phyloP scores from a whole-genome alignment of 1,140 invertebrate species.

The Propsilocerus akamusi region DNA sequence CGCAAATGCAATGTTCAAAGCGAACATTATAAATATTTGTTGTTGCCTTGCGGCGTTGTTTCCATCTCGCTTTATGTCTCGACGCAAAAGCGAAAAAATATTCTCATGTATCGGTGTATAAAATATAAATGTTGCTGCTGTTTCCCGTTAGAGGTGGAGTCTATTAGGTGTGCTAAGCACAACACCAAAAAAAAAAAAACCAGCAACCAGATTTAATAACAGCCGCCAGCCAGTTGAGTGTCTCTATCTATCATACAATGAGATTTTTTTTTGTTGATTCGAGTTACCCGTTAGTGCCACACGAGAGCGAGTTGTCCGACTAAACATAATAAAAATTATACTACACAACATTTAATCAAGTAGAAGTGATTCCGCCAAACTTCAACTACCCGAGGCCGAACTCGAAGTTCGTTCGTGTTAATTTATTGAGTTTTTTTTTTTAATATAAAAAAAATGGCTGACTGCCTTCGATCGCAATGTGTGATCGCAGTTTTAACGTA shows the following conservation, averaged over 20 bases:
- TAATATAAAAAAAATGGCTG: background rate
- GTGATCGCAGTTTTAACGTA: no score
- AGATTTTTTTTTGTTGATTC: background rate
- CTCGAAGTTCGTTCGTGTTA: background rate
- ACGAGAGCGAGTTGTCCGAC: background rate
- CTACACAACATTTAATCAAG: slow-evolving; percentile 3
- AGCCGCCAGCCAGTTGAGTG: background rate
- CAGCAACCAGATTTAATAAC: slow-evolving; percentile 2
- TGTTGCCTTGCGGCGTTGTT: background rate
- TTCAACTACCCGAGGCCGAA: background rate
- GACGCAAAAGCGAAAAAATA: background rate
- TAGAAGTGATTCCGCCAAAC: background rate
- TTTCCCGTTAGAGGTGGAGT: slow-evolving; percentile 2
- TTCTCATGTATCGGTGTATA: background rate
- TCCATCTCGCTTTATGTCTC: background rate
- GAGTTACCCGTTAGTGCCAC: no score
- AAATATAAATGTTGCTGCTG: no score
- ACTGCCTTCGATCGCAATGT: no score
- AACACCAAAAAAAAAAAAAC: no score
- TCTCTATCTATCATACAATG: slow-evolving; percentile 1
- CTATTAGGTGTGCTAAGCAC: slow-evolving; percentile 2
- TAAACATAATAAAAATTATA: slow-evolving; percentile 3
- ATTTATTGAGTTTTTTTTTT: slow-evolving; percentile 1
- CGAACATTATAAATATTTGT: background rate
- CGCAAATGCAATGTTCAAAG: background rate